Evolutionary conservation across 2,113 vertebrate genomes (phyloP), one percentile per base, ranked within the genome.

Genomic region (Danio rerio): DNA sequence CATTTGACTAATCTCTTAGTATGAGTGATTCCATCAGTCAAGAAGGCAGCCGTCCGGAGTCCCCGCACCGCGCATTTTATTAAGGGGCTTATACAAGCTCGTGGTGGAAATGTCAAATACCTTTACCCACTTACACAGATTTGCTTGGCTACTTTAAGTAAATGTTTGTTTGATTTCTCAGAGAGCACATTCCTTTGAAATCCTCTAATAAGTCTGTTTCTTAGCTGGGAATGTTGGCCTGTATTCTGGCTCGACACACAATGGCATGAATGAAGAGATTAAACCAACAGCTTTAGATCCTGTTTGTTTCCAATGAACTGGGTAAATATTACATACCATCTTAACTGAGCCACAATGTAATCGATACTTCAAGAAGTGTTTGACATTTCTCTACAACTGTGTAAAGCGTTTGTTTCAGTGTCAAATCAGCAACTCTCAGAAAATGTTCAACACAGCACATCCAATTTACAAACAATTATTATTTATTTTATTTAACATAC

Each of bases 21-120:
- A 86, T 87, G 89, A 89, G 69, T 92, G 91, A 90, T 88, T 88
- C 86, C 88, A 88, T 89, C 87, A 86, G 84, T 90, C 87, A 89
- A 87, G 85, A 83, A 90, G 78, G 79, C 85, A 82, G 85, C 16
- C 49, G 12, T 52, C 76, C 69, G 82, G 80, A 75, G 86, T 82
- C 74, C 89, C 86, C 81, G 88, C 85, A 85, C 13, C 45, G 82
- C 40, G 87, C 83, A 83, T 89, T 88, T 85, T 86, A 89, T 91
- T 91, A 91, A 89, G 80, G 88, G 84, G 89, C 88, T 92, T 91
- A 91, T 45, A 59, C 86, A 85, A 89, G 92, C 89, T 83, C 58
- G 69, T 89, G 88, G 86, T 87, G 80, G 85, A 85, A 87, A 86
- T 66, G 71, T 40, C 42, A 79, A 88, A 87, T 88, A 70, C 65